Base-by-base conservation (phyloP, 2,888 invertebrate genomes). In the Ochlodes sylvanus region DNA sequence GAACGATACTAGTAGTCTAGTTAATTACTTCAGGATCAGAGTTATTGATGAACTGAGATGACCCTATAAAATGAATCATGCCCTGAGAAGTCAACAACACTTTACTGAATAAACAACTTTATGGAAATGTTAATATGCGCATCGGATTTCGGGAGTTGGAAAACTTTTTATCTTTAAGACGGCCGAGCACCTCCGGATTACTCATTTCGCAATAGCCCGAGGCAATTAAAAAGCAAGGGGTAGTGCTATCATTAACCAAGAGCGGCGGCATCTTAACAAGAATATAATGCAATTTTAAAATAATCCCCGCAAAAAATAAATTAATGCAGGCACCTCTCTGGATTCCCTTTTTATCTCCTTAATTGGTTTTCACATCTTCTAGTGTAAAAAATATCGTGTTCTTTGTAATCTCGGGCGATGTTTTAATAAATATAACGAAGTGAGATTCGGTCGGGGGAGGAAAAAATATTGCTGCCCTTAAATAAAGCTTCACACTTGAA, bases 321-420 rank as follows among this genome's bases (percentile, higher is more conserved):
- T 93, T 93, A 93, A 92, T 92, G 92, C 92, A 89, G 90, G 91
- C 92, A 91, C 92, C 92, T 92, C 91, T 84, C 89, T 85, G 88
- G 92, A 92, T 89, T 89, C 86, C 82, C 91, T 92, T 93, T 93
- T 93, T 93, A 93, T 93, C 93, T 93, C 88, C 90, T 93, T 93
- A 93, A 93, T 93, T 93, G 93, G 92, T 93, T 93, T 93, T 93
- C 92, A 93, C 93, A 93, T 93, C 93, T 93, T 90, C 86, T 88
- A 86, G 89, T 92, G 89, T 88, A 92, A 92, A 92, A 92, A 93
- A 92, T 92, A 92, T 92, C 92, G 88, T 92, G 90, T 92, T 91
- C 91, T 92, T 90, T 90, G 90, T 92, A 93, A 93, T 93, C 93
- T 92, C 90, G 88, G 91, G 87, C 88, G 92, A 90, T 93, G 92